Evolutionary conservation across 2,113 vertebrate species (phyloP).

Genomic region (Pluvialis apricaria): DNA sequence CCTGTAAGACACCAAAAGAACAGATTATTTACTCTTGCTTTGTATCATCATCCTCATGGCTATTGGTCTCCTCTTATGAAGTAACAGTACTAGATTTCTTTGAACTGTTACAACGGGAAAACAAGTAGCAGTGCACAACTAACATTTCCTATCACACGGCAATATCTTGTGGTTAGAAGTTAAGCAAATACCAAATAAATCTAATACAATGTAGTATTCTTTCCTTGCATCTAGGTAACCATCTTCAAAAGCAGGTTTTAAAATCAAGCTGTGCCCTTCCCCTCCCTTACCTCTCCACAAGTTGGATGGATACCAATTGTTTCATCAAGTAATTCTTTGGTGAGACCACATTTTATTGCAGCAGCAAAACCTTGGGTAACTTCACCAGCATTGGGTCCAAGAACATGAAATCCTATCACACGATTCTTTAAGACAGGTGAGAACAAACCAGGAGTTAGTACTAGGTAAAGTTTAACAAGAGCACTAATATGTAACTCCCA

Average conservation of each 20-base stretch:
- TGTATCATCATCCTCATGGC: neutral
- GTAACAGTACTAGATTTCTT: neutral
- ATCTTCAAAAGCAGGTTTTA: neutral
- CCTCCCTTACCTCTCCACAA: constrained; percentile 82
- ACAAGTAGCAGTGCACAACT: neutral
- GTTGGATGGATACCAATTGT: constrained; percentile 97
- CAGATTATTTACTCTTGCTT: neutral
- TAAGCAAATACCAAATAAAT: neutral
- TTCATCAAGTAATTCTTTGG: constrained; percentile 86
- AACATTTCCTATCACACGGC: neutral
- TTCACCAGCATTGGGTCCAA: constrained; percentile 95
- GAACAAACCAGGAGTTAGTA: neutral
- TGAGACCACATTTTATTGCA: constrained; percentile 93
- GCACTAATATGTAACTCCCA: neutral
- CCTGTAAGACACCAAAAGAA: constrained; percentile 67
- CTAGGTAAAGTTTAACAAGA: neutral
- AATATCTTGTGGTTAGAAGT: neutral
- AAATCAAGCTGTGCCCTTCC: neutral
- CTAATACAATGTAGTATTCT: neutral
- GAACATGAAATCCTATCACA: constrained; percentile 91
- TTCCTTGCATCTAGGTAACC: neutral
- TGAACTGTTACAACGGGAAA: neutral
- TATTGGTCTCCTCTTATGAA: neutral
- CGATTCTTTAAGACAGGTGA: constrained; percentile 74
- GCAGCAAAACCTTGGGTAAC: constrained; percentile 92